A percentile compares a stretch with the other conserved stretches of the same genome.
Conservation (phyloP, 2,888 invertebrate genomes). For the Drosophila paranaensis region DNA sequence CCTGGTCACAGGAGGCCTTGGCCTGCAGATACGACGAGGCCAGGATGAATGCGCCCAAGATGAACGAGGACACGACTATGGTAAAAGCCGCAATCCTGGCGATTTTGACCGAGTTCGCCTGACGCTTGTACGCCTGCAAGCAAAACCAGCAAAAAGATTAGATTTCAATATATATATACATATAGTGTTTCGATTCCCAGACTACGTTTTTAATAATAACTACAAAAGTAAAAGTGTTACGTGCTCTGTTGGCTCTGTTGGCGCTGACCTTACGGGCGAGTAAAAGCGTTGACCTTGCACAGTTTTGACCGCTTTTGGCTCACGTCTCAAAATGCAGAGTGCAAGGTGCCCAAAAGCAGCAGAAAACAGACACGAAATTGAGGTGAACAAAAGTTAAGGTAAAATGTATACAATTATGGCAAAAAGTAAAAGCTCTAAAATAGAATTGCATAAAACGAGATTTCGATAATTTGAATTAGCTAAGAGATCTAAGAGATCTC, state of each 20-base stretch:
- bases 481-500: background rate
- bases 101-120: constrained; percentile 92
- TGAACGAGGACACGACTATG: constrained; percentile 91
- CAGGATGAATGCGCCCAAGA: constrained; percentile 92
- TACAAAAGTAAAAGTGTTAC: constrained; percentile 34
- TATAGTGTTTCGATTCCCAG: background rate
- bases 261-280: constrained; percentile 47
- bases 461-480: constrained; percentile 41
- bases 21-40: constrained; percentile 94
- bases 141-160: constrained; percentile 12
- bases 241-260: constrained; percentile 52
- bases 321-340: constrained; percentile 41
- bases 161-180: background rate
- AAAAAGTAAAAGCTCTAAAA: constrained; percentile 16
- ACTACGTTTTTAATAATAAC: background rate
- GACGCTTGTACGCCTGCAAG: constrained; percentile 91
- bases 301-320: constrained; percentile 34
- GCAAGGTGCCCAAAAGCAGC: constrained; percentile 48
- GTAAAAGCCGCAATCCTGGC: constrained; percentile 94
- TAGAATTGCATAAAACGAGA: background rate
- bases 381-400: constrained; percentile 18
- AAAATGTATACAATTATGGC: constrained; percentile 16
- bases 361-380: background rate
- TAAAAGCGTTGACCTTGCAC: constrained; percentile 58
- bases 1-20: constrained; percentile 91